Conservation (phyloP, 2,888 invertebrate genomes). For the Pemphredon lugubris region DNA sequence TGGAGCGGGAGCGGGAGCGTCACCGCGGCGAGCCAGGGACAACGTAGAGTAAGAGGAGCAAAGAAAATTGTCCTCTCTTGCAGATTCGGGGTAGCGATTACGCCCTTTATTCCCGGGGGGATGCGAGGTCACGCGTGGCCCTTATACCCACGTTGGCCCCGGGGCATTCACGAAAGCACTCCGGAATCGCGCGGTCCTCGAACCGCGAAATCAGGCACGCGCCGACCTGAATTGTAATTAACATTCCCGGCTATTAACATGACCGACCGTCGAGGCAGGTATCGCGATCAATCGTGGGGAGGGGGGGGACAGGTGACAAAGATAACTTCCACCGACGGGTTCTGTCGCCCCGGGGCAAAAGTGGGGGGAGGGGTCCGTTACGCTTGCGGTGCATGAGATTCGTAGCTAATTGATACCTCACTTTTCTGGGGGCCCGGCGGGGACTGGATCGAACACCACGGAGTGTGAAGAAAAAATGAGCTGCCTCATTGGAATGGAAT, state of each 20-base stretch:
- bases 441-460: too few relatives aligned
- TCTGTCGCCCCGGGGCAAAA: too few relatives aligned
- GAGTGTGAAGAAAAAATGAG: not conserved
- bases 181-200: slow-evolving; percentile 37
- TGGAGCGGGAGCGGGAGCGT: too few relatives aligned
- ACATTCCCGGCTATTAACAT: slow-evolving; percentile 52
- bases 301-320: slow-evolving; percentile 43
- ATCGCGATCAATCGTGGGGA: slow-evolving; percentile 45
- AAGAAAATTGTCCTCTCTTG: slow-evolving; percentile 40
- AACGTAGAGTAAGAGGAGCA: slow-evolving; percentile 27
- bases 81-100: slow-evolving; percentile 41
- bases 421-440: too few relatives aligned
- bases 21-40: not conserved
- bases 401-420: too few relatives aligned
- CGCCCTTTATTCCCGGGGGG: slow-evolving; percentile 25
- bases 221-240: slow-evolving; percentile 52
- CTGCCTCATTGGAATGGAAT: not conserved
- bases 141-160: slow-evolving; percentile 20
- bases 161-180: slow-evolving; percentile 43
- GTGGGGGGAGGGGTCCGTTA: too few relatives aligned
- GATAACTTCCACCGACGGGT: slow-evolving; percentile 4
- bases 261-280: slow-evolving; percentile 26
- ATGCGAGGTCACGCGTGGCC: slow-evolving; percentile 34
- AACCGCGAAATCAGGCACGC: slow-evolving; percentile 49
- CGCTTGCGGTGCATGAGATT: too few relatives aligned